A percentile compares a stretch with the other conserved stretches of the same genome.
These are phyloP conservation scores for Aix galericulata DNA, from an alignment of 2,113 vertebrate genomes.

Conservation along the genomic window DNA sequence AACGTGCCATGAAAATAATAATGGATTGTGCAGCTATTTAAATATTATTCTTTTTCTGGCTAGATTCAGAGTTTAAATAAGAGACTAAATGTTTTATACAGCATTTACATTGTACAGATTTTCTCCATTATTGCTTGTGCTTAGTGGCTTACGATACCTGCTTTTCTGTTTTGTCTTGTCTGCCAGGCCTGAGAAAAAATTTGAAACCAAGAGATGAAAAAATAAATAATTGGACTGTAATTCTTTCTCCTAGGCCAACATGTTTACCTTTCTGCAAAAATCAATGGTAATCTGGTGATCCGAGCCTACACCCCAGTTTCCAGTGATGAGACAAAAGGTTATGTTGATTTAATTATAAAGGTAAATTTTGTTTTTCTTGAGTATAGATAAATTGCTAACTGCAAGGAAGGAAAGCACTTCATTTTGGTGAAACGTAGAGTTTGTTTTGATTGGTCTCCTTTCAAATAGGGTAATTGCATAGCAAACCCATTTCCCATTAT, in stretches of 20 bases:
- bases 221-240: background rate
- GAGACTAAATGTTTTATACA: background rate
- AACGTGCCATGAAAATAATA: background rate
- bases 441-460: background rate
- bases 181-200: background rate
- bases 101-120: background rate
- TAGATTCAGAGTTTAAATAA: background rate
- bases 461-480: background rate
- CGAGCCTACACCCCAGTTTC: constrained; percentile 92
- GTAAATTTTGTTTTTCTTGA: constrained; percentile 65
- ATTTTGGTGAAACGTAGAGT: background rate
- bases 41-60: background rate
- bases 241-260: constrained; percentile 84
- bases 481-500: background rate
- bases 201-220: background rate
- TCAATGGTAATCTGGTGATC: constrained; percentile 83
- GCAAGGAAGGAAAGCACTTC: background rate
- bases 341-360: constrained; percentile 92
- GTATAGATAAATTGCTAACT: background rate
- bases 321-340: constrained; percentile 86
- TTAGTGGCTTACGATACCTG: background rate
- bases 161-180: background rate
- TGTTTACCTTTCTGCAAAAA: constrained; percentile 89
- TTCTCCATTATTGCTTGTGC: background rate
- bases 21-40: background rate